Percentiles rank a stretch among this genome's conserved stretches.
Evolutionary conservation across 2,797 vertebrate species (phyloP).

Genomic region (Pipistrellus nathusii): DNA sequence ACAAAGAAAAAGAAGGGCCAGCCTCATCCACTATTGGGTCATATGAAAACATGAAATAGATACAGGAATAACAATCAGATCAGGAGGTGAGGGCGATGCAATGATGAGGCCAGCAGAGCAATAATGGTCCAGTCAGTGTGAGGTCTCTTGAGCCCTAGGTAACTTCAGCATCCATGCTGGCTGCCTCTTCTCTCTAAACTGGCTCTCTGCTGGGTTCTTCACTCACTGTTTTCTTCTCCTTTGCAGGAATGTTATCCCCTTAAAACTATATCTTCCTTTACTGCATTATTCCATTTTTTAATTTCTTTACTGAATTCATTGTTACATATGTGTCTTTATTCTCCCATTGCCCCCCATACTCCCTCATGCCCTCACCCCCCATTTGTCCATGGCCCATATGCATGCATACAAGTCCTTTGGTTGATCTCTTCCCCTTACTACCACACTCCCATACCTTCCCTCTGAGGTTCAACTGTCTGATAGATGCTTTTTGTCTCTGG

Average conservation of each 20-base stretch:
- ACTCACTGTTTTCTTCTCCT: neutral
- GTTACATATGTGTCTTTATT: too few relatives aligned
- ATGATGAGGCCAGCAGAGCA: neutral
- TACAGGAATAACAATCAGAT: neutral
- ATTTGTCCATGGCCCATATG: too few relatives aligned
- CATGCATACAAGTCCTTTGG: too few relatives aligned
- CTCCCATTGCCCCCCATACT: too few relatives aligned
- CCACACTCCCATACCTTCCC: too few relatives aligned
- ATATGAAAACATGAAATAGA: neutral
- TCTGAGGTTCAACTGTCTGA: too few relatives aligned
- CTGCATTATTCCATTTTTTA: neutral
- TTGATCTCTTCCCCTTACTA: too few relatives aligned
- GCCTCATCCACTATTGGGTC: neutral
- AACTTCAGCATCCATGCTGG: neutral
- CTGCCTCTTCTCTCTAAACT: neutral
- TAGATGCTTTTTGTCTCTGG: too few relatives aligned
- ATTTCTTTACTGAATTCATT: neutral
- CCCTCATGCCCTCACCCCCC: too few relatives aligned
- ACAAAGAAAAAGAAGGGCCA: neutral
- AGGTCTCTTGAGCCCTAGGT: neutral
- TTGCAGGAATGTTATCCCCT: neutral
- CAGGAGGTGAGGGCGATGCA: neutral
- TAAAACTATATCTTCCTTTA: neutral
- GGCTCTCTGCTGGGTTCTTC: neutral
- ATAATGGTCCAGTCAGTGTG: neutral